Evolutionary conservation across 2,888 invertebrate genomes (phyloP), one percentile per base, ranked within the genome.

Genomic region (Sicus ferrugineus): DNA sequence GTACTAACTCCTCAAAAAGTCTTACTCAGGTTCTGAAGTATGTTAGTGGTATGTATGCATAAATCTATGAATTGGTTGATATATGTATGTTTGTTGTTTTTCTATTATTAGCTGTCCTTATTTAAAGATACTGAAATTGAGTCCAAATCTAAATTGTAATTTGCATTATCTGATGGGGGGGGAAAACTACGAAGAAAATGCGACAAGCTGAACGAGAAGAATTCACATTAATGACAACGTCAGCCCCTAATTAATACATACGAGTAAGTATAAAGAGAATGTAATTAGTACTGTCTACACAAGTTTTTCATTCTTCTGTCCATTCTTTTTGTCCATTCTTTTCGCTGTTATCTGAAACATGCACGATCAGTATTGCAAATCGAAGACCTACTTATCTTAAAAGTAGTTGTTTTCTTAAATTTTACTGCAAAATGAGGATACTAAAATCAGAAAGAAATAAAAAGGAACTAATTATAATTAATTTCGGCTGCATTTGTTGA

Each of bases 401-500:
- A 46, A 28, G 58, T 67, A 67, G 42, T 34, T 58, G 46, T 54
- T 48, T 46, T 34, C 67, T 59, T 67, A 59, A 58, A 59, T 59
- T 59, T 67, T 59, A 67, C 31, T 58, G 67, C 58, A 59, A 19
- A 65, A 67, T 59, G 19, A 23, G 38, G 26, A 30, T 11, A 19
- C 48, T 54, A 9, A 38, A 30, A 67, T 58, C 59, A 58, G 19
- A 71, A 56, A 63, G 23, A 64, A 56, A 56, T 66, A 54, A 64
- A 54, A 63, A 68, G 72, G 68, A 72, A 72, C 72, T 72, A 63
- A 68, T 68, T 67, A 23, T 46, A 67, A 19, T 11, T 59, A 67
- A 58, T 67, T 67, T 67, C 67, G 59, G 65, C 68, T 64, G 67
- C 59, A 70, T 61, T 69, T 70, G 68, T 64, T 54, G 61, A 23